Base-by-base conservation (phyloP, 1,140 invertebrate species). In the Akabosia matsudoensis region DNA sequence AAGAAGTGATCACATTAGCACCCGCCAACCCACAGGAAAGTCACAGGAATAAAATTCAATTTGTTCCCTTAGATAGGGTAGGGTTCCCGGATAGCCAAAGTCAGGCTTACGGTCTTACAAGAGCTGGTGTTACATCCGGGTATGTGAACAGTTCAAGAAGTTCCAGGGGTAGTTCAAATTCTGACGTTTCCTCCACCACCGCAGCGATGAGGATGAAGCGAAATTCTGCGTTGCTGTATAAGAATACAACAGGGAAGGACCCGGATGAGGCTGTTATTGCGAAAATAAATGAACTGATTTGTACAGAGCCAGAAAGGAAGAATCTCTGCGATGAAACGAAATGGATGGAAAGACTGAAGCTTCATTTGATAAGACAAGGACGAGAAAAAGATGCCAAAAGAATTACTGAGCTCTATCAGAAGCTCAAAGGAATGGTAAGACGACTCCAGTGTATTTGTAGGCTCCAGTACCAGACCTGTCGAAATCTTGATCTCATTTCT, bases 361-460 rank as follows among this genome's bases (percentile, higher is more conserved):
- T 78, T 31, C 77, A 78, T 56, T 61, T 78, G 33, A 78, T 78
- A 33, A 51, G 75, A n/a, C 77, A 78, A 64, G 51, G 45, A 61
- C 61, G 70, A 37, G 64, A 72, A 28, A 45, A 31, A 14, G 74
- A 78, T 33, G 64, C 77, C 1, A 74, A 72, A n/a, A 33, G 52
- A 33, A 61, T 78, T 75, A 61, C 33, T 13, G 74, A 78, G 30
- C 37, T 70, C 1, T 67, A 72, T 52, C 77, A 78, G 45, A 75
- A 72, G 2, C 52, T 78, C 34, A 78, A 75, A 73, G 54, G 52
- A 54, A 56, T 52, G 22, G 76, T 77, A 77, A 51, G 61, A n/a
- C 2, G 37, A 70, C 7, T 45, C 3, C 7, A 56, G n/a, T 22
- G 13, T 22, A 3, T 56, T 56, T 16, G 3, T 45, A 45, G 18